Percentiles rank a stretch among this genome's conserved stretches.
Conservation (phyloP, 2,888 invertebrate species). For the Geotrupes spiniger region DNA sequence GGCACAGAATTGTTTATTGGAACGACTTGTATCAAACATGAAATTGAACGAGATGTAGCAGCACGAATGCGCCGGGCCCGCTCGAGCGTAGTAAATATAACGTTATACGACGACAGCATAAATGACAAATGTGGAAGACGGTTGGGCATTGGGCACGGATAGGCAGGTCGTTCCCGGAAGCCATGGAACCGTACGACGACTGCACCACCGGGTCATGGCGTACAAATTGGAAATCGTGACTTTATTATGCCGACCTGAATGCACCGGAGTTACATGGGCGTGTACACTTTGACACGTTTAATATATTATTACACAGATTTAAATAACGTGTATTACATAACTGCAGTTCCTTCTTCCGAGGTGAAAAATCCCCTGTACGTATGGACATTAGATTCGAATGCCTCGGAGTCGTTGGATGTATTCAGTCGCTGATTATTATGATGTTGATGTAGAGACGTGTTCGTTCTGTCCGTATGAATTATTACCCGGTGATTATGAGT, state of each 20-base stretch:
- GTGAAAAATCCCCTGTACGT: too few species aligned
- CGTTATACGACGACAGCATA: constrained; percentile 3
- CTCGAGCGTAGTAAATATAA: too few species aligned
- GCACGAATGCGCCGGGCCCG: too few species aligned
- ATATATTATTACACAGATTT: constrained; percentile 7
- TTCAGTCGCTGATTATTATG: too few species aligned
- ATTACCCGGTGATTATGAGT: too few species aligned
- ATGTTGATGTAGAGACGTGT: too few species aligned
- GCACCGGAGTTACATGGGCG: constrained; percentile 2
- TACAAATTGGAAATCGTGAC: constrained; percentile 8
- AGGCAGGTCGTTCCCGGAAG: constrained; percentile 1
- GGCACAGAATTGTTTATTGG: too few species aligned
- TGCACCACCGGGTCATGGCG: constrained; percentile 2
- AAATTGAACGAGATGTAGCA: too few species aligned
- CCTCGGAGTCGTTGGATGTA: too few species aligned
- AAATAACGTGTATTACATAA: constrained; percentile 4
- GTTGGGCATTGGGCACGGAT: not conserved
- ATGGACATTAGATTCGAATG: too few species aligned
- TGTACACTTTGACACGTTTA: constrained; percentile 7
- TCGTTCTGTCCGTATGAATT: too few species aligned
- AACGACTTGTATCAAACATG: too few species aligned
- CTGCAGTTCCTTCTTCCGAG: not conserved
- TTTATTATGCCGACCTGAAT: constrained; percentile 6
- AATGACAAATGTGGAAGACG: constrained; percentile 2
- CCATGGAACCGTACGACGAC: constrained; percentile 3